A percentile compares a stretch with the other conserved stretches of the same genome.
These are phyloP conservation scores for Pangasius krempfi DNA, from an alignment of 2,797 vertebrate species.

Conservation along the genomic window DNA sequence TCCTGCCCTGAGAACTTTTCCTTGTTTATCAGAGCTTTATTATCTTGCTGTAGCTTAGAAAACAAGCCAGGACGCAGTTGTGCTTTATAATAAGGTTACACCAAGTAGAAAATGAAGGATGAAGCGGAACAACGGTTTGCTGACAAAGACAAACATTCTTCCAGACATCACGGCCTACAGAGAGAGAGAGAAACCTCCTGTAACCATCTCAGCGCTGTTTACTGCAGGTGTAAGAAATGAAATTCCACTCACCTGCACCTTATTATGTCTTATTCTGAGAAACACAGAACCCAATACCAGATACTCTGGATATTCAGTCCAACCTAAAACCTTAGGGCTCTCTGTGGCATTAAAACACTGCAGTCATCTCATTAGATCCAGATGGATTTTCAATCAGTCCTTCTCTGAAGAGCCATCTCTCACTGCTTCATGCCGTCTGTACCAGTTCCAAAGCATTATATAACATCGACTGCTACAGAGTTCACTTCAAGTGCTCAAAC, in stretches of 20 bases:
- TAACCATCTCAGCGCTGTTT: background rate
- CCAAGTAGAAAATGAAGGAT: conserved; percentile 8
- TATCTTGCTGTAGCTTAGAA: background rate
- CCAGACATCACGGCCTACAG: background rate
- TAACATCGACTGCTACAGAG: background rate
- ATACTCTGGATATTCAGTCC: background rate
- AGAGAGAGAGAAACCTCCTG: background rate
- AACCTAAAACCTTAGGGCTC: background rate
- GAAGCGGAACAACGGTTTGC: conserved; percentile 25
- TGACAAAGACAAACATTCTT: conserved; percentile 28
- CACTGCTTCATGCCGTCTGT: conserved; percentile 1
- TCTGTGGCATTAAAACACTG: conserved; percentile 24
- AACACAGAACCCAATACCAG: background rate
- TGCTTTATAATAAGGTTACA: background rate
- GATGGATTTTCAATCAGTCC: conserved; percentile 35
- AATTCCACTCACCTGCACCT: background rate
- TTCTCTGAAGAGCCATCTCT: conserved; percentile 1
- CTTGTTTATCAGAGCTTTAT: background rate
- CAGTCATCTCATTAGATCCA: conserved; percentile 33
- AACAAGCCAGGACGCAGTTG: background rate
- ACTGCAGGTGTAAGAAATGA: conserved; percentile 5
- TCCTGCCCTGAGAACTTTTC: background rate
- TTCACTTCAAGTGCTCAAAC: conserved; percentile 2
- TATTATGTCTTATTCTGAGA: background rate
- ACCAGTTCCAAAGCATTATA: background rate